Evolutionary conservation across 2,113 vertebrate genomes (phyloP), one percentile per base, ranked within the genome.

Genomic region (Chloropsis hardwickii): DNA sequence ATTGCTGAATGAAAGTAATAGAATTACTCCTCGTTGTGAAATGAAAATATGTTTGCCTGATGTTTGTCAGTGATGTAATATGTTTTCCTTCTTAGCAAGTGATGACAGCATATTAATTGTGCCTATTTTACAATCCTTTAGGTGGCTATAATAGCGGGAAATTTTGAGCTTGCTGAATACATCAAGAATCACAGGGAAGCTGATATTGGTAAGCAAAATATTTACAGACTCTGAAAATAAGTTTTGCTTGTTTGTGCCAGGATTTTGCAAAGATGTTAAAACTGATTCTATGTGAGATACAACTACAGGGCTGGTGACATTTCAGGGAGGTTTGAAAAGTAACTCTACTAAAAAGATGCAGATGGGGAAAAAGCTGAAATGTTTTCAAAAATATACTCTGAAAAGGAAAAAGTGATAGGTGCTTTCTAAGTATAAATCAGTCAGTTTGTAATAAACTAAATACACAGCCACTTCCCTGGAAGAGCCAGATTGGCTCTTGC

Each of bases 121-220:
- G 14, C 70, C 23, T 86, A 4, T 54, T 85, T 89, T 94, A 17
- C 72, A 9, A 61, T 95, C 92, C 93, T 92, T 74, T 97, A 99
- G 99, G 99, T 99, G 72, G 99, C 99, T n/a, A 99, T 99, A 81
- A 99, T 99, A 44, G 99, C 99, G 0, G 99, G 99, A 42, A 99
- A 99, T 97, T 99, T 99, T 95, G 99, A 99, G 93, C 98, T 99
- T 33, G 99, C 99, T 4, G 99, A 99, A 89, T 99, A 99, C 88
- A 98, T 99, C 96, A 99, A 99, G 98, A 99, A 98, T 96, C 99
- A 99, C 97, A 99, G 98, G 97, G 98, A 99, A 84, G 98, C 98
- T 7, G 99, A 99, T 94, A 96, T 98, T 27, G 99, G 99, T 99
- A 97, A 98, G 99, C 97, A 35, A 81, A 58, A 15, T 33, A 10